Conservation (phyloP, 2,797 vertebrate genomes). For the Apogon hyalosoma region DNA sequence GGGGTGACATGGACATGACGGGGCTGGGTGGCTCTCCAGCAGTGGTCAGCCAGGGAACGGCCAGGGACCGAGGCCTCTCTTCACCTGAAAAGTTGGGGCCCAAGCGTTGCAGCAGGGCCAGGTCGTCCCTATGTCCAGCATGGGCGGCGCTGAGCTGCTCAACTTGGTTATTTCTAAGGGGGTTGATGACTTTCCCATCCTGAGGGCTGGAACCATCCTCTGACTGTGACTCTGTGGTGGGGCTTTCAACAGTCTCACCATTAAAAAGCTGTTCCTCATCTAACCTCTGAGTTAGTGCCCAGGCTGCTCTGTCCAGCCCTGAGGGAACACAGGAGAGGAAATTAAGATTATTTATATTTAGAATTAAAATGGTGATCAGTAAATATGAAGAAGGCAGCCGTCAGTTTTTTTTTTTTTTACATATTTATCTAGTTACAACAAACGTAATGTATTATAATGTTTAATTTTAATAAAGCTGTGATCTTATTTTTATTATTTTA, state of each 20-base stretch:
- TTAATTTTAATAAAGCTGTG: no score
- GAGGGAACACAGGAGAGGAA: slow-evolving; percentile 23
- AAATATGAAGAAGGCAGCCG: not conserved
- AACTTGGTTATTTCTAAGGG: slow-evolving; percentile 67
- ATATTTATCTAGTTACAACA: no score
- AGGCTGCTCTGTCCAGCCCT: slow-evolving; percentile 83
- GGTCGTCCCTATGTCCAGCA: slow-evolving; percentile 84
- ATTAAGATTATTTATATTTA: slow-evolving; percentile 2
- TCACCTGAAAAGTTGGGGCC: slow-evolving; percentile 66
- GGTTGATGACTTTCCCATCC: slow-evolving; percentile 58
- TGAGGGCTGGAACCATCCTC: slow-evolving; percentile 28
- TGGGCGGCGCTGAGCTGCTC: slow-evolving; percentile 78
- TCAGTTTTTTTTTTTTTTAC: not conserved
- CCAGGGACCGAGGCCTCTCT: slow-evolving; percentile 86
- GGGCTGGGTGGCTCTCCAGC: slow-evolving; percentile 79
- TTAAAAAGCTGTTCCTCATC: slow-evolving; percentile 74
- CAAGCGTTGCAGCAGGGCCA: slow-evolving; percentile 78
- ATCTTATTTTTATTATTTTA: no score
- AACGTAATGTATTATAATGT: no score
- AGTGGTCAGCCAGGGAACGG: slow-evolving; percentile 89
- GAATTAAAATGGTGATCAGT: not conserved
- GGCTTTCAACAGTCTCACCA: slow-evolving; percentile 65
- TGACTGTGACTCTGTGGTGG: slow-evolving; percentile 68
- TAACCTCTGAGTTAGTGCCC: slow-evolving; percentile 54
- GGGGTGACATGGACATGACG: slow-evolving; percentile 95